A percentile compares a stretch with the other conserved stretches of the same genome.
Conservation (phyloP, 2,888 invertebrate genomes). For the Fissipunctia ypsillon region DNA sequence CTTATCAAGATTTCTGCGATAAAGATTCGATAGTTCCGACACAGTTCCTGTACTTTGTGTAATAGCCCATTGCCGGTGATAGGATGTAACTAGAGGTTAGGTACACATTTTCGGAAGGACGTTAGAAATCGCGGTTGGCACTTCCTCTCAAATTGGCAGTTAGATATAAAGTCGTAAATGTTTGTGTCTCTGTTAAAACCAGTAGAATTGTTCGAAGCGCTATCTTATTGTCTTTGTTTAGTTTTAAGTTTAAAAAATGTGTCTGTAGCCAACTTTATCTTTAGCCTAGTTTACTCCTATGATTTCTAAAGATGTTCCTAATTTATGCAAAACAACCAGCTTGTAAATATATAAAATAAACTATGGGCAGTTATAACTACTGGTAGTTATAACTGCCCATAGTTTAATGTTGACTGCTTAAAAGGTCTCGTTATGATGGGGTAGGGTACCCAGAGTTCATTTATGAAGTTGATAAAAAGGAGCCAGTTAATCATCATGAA, state of each 20-base stretch:
- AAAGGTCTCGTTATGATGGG: not conserved
- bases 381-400: not conserved
- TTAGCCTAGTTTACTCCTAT: constrained; percentile 3
- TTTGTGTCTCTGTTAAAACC: constrained; percentile 29
- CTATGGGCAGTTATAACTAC: too few relatives aligned
- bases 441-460: not conserved
- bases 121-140: constrained; percentile 82
- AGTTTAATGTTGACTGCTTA: not conserved
- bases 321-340: constrained; percentile 2
- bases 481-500: not conserved
- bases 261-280: constrained; percentile 12
- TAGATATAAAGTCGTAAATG: constrained; percentile 24
- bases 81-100: constrained; percentile 69
- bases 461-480: not conserved
- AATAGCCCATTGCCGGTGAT: constrained; percentile 70
- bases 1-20: constrained; percentile 60
- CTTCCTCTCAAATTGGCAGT: constrained; percentile 69
- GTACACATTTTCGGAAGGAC: constrained; percentile 78
- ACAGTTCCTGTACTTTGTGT: constrained; percentile 62
- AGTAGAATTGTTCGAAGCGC: constrained; percentile 1
- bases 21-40: constrained; percentile 59
- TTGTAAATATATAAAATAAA: too few relatives aligned
- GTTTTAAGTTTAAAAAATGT: constrained; percentile 2
- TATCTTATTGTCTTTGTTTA: constrained; percentile 22
- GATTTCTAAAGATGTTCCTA: constrained; percentile 4